Base-by-base conservation (phyloP, 1,140 invertebrate genomes). In the Fopius arisanus region DNA sequence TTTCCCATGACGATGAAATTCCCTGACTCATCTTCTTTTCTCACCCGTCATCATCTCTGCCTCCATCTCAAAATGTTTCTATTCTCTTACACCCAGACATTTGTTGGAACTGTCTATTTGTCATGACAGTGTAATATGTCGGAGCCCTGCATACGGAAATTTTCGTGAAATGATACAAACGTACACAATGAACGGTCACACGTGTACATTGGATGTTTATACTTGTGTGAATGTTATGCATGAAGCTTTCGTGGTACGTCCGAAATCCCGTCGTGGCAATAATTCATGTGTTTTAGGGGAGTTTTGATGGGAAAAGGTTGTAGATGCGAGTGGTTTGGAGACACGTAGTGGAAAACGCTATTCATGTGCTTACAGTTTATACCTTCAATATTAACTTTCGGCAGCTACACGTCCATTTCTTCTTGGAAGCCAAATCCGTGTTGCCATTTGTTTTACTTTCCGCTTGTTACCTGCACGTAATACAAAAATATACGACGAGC, bases 81-180 rank as follows among this genome's bases (percentile, higher is more conserved):
- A 48, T 16, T 14, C 43, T 48, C 43, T 14, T 16, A 14, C 7
- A 48, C 43, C 33, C 33, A n/a, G 0, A 67, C 21, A 33, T 67
- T 71, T 59, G 7, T 48, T 16, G 2, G 14, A 48, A 67, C 75
- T 67, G 19, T 62, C 43, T 66, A 59, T 67, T 76, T 78, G 67
- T 28, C 66, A 68, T 77, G 21, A 29, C 48, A 75, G 54, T 82
- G 48, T 84, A 91, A 90, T 90, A 59, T 59, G 21, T 59, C 23
- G 23, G 54, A 12, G 54, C 54, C 14, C 19, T 26, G 23, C 54
- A 59, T 59, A 59, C 54, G 54, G 23, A 59, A 59, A 59, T 59
- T 26, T 59, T 59, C 54, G 19, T 21, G 54, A 59, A 59, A 14
- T 59, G 54, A 59, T 59, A 28, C 54, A 59, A 59, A 59, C 54